These are phyloP conservation scores for Eudorcas thomsonii DNA, from an alignment of 2,113 vertebrate genomes.

Conservation along the genomic window DNA sequence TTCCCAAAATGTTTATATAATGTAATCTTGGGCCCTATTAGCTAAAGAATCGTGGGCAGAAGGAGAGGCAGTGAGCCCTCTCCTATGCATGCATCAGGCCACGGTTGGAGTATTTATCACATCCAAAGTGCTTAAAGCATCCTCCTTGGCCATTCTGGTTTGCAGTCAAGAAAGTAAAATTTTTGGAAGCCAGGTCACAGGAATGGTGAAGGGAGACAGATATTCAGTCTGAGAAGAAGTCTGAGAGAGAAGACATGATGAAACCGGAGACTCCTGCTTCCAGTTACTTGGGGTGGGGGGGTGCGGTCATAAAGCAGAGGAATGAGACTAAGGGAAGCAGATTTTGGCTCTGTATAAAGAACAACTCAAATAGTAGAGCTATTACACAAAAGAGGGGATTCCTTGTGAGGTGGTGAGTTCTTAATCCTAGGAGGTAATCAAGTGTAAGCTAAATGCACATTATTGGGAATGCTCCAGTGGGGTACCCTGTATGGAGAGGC, in stretches of 20 bases:
- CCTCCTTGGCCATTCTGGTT: background rate
- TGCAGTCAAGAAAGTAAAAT: background rate
- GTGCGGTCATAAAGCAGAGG: background rate
- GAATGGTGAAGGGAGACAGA: background rate
- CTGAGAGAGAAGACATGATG: background rate
- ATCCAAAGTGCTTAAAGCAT: background rate
- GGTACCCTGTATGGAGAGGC: background rate
- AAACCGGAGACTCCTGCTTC: background rate
- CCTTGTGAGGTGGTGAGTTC: background rate
- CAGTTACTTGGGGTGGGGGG: background rate
- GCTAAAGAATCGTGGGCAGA: background rate
- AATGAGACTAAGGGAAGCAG: background rate
- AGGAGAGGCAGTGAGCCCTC: background rate
- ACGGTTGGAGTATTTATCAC: background rate
- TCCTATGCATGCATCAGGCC: background rate
- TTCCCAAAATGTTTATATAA: constrained; percentile 61
- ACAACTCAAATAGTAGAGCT: background rate
- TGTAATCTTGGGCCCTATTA: background rate
- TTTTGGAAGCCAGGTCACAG: background rate
- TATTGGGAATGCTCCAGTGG: background rate
- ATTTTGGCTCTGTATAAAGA: background rate
- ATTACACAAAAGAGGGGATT: background rate
- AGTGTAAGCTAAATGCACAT: background rate
- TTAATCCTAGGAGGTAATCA: background rate
- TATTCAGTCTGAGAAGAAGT: background rate